phyloP scores from a whole-genome alignment of 2,113 vertebrate genomes.

The Ramphastos sulfuratus region DNA sequence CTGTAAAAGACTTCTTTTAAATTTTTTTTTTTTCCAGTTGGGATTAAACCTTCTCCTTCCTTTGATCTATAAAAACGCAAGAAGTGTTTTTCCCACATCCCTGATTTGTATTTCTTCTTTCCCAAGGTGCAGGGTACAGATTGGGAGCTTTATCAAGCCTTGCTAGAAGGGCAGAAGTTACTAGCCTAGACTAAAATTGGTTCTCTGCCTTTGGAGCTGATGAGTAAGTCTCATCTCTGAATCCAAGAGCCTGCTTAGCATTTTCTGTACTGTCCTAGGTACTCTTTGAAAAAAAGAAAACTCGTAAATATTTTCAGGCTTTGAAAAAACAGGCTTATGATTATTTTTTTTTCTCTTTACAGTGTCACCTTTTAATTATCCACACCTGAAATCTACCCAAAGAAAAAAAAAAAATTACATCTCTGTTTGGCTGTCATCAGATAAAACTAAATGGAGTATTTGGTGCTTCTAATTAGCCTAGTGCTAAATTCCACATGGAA shows the following conservation, averaged over 20 bases:
- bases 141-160: neutral
- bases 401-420: neutral
- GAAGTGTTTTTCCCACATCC: neutral
- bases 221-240: neutral
- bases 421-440: conserved; percentile 24
- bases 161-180: neutral
- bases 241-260: neutral
- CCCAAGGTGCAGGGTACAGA: neutral
- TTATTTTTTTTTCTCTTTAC: neutral
- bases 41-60: neutral
- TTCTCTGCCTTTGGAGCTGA: neutral
- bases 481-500: conserved; percentile 1
- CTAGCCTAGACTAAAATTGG: neutral
- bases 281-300: neutral
- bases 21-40: neutral
- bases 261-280: neutral
- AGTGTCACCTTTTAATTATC: conserved; percentile 45
- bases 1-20: neutral
- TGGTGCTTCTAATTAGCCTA: conserved; percentile 54
- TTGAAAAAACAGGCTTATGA: neutral
- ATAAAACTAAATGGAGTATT: conserved; percentile 3
- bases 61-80: neutral
- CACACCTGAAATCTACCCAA: neutral
- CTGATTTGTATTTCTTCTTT: neutral
- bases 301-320: neutral